phyloP scores from a whole-genome alignment of 2,888 invertebrate species.

The Orchesellides sinensis region DNA sequence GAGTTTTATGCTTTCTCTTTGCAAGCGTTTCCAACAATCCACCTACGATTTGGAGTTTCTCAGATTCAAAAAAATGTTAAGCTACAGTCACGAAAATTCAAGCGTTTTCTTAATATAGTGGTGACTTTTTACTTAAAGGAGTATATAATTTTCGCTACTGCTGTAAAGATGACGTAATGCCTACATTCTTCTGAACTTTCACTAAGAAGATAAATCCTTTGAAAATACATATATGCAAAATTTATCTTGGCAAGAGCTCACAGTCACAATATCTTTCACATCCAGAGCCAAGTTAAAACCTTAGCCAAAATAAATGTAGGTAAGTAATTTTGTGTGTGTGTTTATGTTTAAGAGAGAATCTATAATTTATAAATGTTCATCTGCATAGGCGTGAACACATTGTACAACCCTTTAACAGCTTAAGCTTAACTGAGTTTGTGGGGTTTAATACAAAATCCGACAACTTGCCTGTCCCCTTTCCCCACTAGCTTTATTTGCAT shows the following conservation, averaged over 20 bases:
- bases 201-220: slow-evolving; percentile 13
- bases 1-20: too few relatives aligned
- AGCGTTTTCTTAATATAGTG: too few relatives aligned
- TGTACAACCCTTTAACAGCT: neutral
- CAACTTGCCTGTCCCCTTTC: slow-evolving; percentile 4
- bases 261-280: slow-evolving; percentile 12
- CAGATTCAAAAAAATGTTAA: too few relatives aligned
- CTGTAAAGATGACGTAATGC: neutral
- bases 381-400: slow-evolving; percentile 11
- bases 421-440: neutral
- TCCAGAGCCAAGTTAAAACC: neutral
- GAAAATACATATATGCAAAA: slow-evolving; percentile 33
- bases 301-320: slow-evolving; percentile 11
- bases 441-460: slow-evolving; percentile 8
- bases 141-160: too few relatives aligned
- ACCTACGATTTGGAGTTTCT: too few relatives aligned
- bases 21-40: too few relatives aligned
- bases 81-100: too few relatives aligned
- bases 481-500: neutral
- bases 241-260: slow-evolving; percentile 26
- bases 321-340: too few relatives aligned
- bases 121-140: too few relatives aligned
- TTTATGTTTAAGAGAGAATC: too few relatives aligned
- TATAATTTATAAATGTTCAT: neutral
- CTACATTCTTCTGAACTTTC: neutral